Conservation (phyloP, 1,140 invertebrate genomes). For the Sycobia sp. region DNA sequence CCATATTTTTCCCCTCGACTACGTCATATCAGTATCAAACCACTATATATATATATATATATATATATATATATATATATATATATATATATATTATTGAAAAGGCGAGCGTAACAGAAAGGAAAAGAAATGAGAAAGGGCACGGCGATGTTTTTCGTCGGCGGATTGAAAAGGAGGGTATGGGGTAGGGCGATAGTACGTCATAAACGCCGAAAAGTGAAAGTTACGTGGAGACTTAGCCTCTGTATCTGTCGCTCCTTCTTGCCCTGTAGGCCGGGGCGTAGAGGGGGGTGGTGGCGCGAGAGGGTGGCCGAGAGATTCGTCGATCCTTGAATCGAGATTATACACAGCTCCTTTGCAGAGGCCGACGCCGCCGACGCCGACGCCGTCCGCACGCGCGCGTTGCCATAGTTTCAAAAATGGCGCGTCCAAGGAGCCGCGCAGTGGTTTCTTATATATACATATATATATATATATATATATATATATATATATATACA, state of each 20-base stretch:
- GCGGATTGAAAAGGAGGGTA: constrained; percentile 13
- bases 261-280: background rate
- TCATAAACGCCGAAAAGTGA: constrained; percentile 31
- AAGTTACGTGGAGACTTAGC: constrained; percentile 14
- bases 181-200: background rate
- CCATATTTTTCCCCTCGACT: no score
- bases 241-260: no score
- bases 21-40: no score
- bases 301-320: background rate
- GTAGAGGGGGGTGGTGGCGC: background rate
- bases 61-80: no score
- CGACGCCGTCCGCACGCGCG: constrained; percentile 17
- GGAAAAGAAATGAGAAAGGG: background rate
- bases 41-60: no score
- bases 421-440: constrained; percentile 27
- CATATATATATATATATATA: background rate
- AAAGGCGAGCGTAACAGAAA: background rate
- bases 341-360: constrained; percentile 23
- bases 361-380: background rate
- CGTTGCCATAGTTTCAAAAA: constrained; percentile 39
- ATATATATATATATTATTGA: background rate
- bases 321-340: constrained; percentile 31
- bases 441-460: no score
- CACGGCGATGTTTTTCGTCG: background rate
- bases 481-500: no score